phyloP scores from a whole-genome alignment of 1,140 invertebrate genomes.

The Hyphantria cunea region DNA sequence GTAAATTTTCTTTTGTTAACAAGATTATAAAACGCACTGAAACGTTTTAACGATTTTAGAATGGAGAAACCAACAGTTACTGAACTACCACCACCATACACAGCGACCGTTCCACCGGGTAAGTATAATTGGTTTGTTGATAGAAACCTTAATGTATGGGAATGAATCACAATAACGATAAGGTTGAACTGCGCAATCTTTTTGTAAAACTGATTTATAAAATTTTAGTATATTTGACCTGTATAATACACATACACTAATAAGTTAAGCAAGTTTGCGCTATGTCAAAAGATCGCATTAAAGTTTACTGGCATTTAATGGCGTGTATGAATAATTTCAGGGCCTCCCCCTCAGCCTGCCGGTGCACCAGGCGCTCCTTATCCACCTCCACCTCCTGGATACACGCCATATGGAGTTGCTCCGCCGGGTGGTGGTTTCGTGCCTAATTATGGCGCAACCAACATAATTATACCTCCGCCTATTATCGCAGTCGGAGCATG shows the following conservation, averaged over 20 bases:
- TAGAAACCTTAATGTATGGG: constrained; percentile 31
- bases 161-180: constrained; percentile 54
- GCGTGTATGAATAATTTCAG: constrained; percentile 36
- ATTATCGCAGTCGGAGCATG: constrained; percentile 87
- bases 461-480: constrained; percentile 71
- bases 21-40: constrained; percentile 17
- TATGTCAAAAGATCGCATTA: not conserved
- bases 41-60: constrained; percentile 22
- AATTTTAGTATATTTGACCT: not conserved
- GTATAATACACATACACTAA: not conserved
- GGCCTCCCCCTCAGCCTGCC: constrained; percentile 37
- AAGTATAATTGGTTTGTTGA: constrained; percentile 28
- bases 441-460: constrained; percentile 81
- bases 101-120: constrained; percentile 56
- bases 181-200: constrained; percentile 29
- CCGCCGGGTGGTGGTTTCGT: constrained; percentile 54
- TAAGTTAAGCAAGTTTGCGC: not conserved
- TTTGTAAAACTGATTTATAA: not conserved
- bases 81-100: constrained; percentile 68
- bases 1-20: constrained; percentile 9
- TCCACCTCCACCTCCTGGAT: constrained; percentile 63
- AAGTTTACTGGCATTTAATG: constrained; percentile 1
- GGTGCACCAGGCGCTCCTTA: constrained; percentile 43
- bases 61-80: constrained; percentile 69
- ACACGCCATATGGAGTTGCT: constrained; percentile 55